Percentiles rank a stretch among this genome's conserved stretches.
Evolutionary conservation across 53 echinoderm and acorn worm genomes (phyloP).

Genomic region (Glandiceps talaboti): DNA sequence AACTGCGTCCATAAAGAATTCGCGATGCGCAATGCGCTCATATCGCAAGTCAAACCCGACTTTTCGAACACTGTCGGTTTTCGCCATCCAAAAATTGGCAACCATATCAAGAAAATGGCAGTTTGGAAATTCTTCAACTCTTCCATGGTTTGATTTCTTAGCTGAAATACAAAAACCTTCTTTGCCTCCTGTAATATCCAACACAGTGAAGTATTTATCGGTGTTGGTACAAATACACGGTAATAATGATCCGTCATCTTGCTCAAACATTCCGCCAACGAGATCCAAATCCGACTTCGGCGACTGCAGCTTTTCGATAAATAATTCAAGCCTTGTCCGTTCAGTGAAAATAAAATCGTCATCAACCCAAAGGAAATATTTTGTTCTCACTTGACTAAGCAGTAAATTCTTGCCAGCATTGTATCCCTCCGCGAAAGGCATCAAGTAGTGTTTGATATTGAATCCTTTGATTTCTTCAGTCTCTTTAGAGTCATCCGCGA

Average conservation of each 20-base stretch:
- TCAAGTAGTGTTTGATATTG: not conserved
- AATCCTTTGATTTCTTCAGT: not conserved
- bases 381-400: not conserved
- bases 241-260: not conserved
- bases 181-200: not conserved
- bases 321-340: not conserved
- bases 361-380: not conserved
- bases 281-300: not conserved
- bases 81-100: not conserved
- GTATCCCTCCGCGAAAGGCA: not conserved
- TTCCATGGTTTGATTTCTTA: not conserved
- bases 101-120: not conserved
- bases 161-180: not conserved
- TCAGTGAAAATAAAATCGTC: not conserved
- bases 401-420: not conserved
- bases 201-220: not conserved
- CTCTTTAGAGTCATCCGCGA: not conserved
- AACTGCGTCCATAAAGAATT: not conserved
- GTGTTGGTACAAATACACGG: not conserved
- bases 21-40: not conserved
- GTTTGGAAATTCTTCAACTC: not conserved
- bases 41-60: not conserved
- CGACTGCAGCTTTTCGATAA: not conserved
- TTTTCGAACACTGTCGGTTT: not conserved
- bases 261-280: not conserved